Conservation (phyloP, 2,113 vertebrate genomes). For the Grallaria varia region DNA sequence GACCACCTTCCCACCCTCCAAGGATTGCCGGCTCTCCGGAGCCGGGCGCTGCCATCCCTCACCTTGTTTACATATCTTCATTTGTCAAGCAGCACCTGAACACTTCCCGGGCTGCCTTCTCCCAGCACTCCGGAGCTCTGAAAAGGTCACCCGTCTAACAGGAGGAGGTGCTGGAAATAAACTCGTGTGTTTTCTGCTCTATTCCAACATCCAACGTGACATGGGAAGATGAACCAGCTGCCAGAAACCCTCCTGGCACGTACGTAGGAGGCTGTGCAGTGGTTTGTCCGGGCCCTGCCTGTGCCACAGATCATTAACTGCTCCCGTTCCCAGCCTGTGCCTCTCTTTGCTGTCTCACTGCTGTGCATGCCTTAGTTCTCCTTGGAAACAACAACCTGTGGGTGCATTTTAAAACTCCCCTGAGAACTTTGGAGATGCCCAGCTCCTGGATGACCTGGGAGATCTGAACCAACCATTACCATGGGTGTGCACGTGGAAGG, state of each 20-base stretch:
- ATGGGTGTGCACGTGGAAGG: background rate
- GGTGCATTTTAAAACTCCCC: background rate
- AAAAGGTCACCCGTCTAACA: constrained; percentile 35
- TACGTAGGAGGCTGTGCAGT: background rate
- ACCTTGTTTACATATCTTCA: background rate
- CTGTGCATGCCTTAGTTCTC: background rate
- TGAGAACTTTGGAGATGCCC: rapidly evolving
- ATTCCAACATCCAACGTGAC: background rate
- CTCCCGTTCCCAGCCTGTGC: background rate
- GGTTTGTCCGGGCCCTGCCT: background rate
- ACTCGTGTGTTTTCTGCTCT: background rate
- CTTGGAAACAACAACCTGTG: background rate
- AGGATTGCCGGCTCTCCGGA: background rate
- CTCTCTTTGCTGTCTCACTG: background rate
- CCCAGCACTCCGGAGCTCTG: background rate
- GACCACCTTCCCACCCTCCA: background rate
- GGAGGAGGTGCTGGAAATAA: background rate
- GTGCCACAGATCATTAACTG: background rate
- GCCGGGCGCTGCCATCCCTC: background rate
- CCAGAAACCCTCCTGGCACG: background rate
- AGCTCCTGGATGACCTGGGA: background rate
- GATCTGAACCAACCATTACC: rapidly evolving
- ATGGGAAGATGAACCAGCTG: background rate
- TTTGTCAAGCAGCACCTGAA: constrained; percentile 3
- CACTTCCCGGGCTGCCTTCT: background rate